A percentile compares a stretch with the other conserved stretches of the same genome.
These are phyloP conservation scores for Pimpla rufipes DNA, from an alignment of 2,888 invertebrate species.

Conservation along the genomic window DNA sequence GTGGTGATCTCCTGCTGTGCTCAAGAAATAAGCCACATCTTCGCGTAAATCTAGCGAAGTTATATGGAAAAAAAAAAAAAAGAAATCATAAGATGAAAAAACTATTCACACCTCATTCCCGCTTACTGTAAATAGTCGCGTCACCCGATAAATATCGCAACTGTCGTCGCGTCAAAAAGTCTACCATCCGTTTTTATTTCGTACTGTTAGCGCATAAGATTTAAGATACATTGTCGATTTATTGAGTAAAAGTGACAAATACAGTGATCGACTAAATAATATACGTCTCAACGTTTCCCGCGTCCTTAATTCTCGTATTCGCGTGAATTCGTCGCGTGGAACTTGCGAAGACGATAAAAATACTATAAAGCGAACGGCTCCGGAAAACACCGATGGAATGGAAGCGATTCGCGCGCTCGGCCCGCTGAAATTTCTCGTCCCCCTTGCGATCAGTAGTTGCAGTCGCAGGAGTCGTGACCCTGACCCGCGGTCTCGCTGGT, in stretches of 20 bases:
- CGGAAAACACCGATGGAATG: background rate
- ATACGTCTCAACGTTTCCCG: background rate
- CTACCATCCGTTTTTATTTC: constrained; percentile 32
- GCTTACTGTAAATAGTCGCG: constrained; percentile 68
- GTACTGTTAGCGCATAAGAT: constrained; percentile 42
- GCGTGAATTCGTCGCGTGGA: background rate
- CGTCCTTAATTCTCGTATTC: background rate
- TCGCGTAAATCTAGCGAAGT: constrained; percentile 23
- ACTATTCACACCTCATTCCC: constrained; percentile 53
- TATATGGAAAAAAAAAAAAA: constrained; percentile 16
- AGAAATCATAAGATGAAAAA: no score
- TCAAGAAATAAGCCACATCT: constrained; percentile 30
- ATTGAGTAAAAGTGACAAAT: constrained; percentile 69
- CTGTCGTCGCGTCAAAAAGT: constrained; percentile 39
- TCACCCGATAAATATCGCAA: constrained; percentile 38
- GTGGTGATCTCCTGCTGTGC: constrained; percentile 4
- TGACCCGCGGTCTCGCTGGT: constrained; percentile 70
- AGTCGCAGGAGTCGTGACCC: constrained; percentile 81
- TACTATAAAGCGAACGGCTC: constrained; percentile 20
- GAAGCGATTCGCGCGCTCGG: background rate
- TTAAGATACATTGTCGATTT: constrained; percentile 74
- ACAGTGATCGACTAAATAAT: constrained; percentile 61
- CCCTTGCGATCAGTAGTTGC: constrained; percentile 76
- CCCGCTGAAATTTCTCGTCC: constrained; percentile 60
- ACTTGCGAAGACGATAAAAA: constrained; percentile 5